phyloP scores from a whole-genome alignment of 2,797 vertebrate genomes.

The Brachyrhaphis roseni region DNA sequence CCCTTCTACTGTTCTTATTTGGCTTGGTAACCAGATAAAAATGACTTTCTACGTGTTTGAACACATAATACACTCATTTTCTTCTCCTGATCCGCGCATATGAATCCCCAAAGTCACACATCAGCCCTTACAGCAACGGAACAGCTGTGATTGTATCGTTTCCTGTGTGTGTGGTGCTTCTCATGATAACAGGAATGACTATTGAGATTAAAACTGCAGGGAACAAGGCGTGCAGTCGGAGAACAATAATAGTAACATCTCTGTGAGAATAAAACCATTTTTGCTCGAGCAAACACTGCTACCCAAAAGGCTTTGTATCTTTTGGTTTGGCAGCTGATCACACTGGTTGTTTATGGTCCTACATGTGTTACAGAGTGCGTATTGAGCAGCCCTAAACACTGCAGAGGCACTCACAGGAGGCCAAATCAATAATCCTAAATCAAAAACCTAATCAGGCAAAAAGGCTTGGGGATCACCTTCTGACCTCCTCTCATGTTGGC shows the following conservation, averaged over 20 bases:
- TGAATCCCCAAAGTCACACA: background rate
- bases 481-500: constrained; percentile 50
- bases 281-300: constrained; percentile 2
- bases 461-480: constrained; percentile 26
- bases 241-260: background rate
- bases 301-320: constrained; percentile 22
- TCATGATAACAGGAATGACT: constrained; percentile 14
- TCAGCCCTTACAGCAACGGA: constrained; percentile 34
- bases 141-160: constrained; percentile 23
- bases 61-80: background rate
- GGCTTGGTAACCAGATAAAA: constrained; percentile 9
- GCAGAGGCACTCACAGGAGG: background rate
- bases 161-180: background rate
- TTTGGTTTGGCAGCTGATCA: constrained; percentile 19
- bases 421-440: constrained; percentile 62
- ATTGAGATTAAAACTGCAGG: constrained; percentile 21
- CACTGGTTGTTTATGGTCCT: constrained; percentile 14
- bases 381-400: constrained; percentile 11
- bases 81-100: background rate
- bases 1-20: constrained; percentile 14
- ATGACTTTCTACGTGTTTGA: background rate
- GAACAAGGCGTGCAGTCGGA: background rate
- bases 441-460: constrained; percentile 54
- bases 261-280: constrained; percentile 11
- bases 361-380: constrained; percentile 4